Base-by-base conservation (phyloP, 2,113 vertebrate genomes). In the Rhizomys pruinosus region DNA sequence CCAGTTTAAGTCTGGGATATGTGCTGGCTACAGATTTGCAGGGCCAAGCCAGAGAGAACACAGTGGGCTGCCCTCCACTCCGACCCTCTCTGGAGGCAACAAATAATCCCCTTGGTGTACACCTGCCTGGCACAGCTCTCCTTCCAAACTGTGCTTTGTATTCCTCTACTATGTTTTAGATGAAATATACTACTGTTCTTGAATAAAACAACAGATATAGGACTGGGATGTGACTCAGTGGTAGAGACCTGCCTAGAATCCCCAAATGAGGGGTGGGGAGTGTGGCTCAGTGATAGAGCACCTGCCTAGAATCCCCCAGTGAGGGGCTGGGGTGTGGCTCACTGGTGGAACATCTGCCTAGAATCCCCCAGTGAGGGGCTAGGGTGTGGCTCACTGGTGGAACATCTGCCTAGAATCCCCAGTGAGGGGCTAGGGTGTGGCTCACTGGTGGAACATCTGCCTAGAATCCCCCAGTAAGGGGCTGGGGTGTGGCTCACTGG, bases 101-200 rank as follows among this genome's bases (percentile, higher is more conserved):
- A 32, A 55, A 64, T 69, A 47, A 61, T 44, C n/a, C 22, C 7
- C 13, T 32, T 25, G 37, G 73, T 5, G 57, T 3, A 0, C 29
- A 59, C 17, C 23, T 66, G 74, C 74, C n/a, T 8, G 29, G n/a
- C 19, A 55, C 1, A 8, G 37, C 47, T 32, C 37, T 73, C 12
- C 9, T 3, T 20, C 8, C 32, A 1, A 63, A 5, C 34, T 13
- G 32, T 9, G 7, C 69, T 55, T 3, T 0, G 27, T 7, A 5
- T 34, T 8, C 7, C 55, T 4, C 34, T 3, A 8, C 2, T 0
- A 3, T 12, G 42, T 7, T 39, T 59, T 25, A 25, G 34, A 9
- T 4, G 29, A 17, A 37, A 37, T 0, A 13, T 5, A 8, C 9
- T 2, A 3, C 22, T 37, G 57, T 42, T 72, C 37, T 37, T 16